Evolutionary conservation across 1,140 invertebrate genomes (phyloP).

Genomic region (Drosophila sulfurigaster): DNA sequence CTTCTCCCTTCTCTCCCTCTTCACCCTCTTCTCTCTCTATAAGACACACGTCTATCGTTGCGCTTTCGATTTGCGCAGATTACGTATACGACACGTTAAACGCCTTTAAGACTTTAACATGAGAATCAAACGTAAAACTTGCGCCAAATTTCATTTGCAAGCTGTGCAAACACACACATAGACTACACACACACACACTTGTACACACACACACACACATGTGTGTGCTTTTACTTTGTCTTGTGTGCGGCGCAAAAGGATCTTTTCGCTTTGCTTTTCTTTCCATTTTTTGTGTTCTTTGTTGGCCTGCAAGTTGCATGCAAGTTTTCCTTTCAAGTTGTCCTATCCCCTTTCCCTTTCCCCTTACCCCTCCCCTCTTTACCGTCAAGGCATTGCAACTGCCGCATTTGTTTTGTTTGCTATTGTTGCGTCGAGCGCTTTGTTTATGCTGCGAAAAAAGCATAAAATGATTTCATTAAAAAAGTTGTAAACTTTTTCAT

Average conservation of each 20-base stretch:
- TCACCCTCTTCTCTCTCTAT: neutral
- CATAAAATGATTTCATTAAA: conserved; percentile 83
- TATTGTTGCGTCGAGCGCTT: conserved; percentile 55
- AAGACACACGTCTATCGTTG: conserved; percentile 37
- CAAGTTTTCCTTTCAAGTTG: conserved; percentile 67
- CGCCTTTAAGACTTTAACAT: conserved; percentile 59
- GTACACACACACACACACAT: conserved; percentile 3
- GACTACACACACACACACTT: conserved; percentile 7
- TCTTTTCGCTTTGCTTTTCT: conserved; percentile 32
- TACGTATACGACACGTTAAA: conserved; percentile 75
- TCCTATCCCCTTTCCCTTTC: conserved; percentile 14
- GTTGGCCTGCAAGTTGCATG: conserved; percentile 65
- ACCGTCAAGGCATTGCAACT: conserved; percentile 30
- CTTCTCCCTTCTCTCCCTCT: neutral
- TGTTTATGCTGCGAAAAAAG: conserved; percentile 71
- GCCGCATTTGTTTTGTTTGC: conserved; percentile 70
- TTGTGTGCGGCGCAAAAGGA: conserved; percentile 16
- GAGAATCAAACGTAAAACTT: conserved; percentile 59
- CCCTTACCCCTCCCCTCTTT: neutral
- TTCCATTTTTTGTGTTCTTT: conserved; percentile 18
- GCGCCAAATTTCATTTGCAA: conserved; percentile 64
- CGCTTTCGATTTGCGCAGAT: conserved; percentile 52
- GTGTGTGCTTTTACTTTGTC: conserved; percentile 4
- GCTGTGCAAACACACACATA: conserved; percentile 50
- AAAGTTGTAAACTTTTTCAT: conserved; percentile 83